Conservation (phyloP, 2,888 invertebrate species). For the Spatulosminthurus flaviceps region DNA sequence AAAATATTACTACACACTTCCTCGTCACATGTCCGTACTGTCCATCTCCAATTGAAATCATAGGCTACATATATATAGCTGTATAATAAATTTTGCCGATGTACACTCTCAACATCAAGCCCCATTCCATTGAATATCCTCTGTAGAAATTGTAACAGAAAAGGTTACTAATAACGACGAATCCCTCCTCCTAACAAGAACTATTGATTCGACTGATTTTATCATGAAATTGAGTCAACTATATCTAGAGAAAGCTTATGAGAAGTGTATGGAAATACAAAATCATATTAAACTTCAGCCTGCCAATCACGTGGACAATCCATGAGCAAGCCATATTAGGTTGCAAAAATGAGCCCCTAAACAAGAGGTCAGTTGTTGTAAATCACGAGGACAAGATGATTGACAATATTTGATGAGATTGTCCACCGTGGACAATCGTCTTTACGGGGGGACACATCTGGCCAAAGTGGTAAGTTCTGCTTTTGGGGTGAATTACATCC, state of each 20-base stretch:
- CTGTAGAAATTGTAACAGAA: neutral
- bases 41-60: neutral
- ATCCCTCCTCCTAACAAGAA: constrained; percentile 7
- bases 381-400: constrained; percentile 40
- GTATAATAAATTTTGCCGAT: no score
- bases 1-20: neutral
- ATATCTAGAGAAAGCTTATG: neutral
- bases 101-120: no score
- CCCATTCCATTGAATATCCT: neutral
- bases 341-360: constrained; percentile 1
- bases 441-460: neutral
- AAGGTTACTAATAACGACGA: neutral
- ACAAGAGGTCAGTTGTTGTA: constrained; percentile 25
- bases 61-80: neutral
- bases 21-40: neutral
- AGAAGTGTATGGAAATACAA: neutral
- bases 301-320: neutral
- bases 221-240: neutral
- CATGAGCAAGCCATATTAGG: neutral
- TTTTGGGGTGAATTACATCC: neutral
- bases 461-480: neutral
- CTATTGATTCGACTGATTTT: neutral
- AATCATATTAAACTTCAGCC: neutral
- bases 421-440: neutral
- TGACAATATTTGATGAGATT: constrained; percentile 42